phyloP scores from a whole-genome alignment of 2,113 vertebrate species.

The Felis chaus region DNA sequence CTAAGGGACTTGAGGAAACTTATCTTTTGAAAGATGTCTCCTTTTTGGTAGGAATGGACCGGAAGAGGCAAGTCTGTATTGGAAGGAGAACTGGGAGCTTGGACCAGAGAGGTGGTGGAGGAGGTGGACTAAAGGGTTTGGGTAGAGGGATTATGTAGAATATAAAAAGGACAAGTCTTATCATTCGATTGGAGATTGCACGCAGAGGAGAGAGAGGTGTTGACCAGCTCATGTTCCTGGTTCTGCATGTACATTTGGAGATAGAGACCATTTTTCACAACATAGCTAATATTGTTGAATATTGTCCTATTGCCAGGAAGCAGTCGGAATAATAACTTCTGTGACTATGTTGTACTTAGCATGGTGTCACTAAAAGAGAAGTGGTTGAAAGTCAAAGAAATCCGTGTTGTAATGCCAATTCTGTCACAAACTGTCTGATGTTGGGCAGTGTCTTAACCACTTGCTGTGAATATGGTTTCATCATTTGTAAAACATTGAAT shows the following conservation, averaged over 20 bases:
- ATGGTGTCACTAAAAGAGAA: background rate
- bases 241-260: background rate
- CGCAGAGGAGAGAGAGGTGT: background rate
- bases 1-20: background rate
- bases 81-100: background rate
- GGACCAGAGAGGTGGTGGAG: background rate
- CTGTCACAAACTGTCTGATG: background rate
- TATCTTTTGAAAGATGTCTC: background rate
- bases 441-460: background rate
- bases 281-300: background rate
- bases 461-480: background rate
- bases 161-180: background rate
- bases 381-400: background rate
- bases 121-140: background rate
- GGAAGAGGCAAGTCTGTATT: background rate
- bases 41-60: background rate
- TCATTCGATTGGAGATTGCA: background rate
- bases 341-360: background rate
- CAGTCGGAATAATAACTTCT: background rate
- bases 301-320: background rate
- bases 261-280: background rate
- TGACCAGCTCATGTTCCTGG: background rate
- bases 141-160: background rate
- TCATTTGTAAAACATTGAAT: background rate
- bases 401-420: background rate